Percentiles rank a stretch among this genome's conserved stretches.
phyloP scores from a whole-genome alignment of 30 jellyfish, hydroid and myxozoan species.

The Cassiopea xamachana region DNA sequence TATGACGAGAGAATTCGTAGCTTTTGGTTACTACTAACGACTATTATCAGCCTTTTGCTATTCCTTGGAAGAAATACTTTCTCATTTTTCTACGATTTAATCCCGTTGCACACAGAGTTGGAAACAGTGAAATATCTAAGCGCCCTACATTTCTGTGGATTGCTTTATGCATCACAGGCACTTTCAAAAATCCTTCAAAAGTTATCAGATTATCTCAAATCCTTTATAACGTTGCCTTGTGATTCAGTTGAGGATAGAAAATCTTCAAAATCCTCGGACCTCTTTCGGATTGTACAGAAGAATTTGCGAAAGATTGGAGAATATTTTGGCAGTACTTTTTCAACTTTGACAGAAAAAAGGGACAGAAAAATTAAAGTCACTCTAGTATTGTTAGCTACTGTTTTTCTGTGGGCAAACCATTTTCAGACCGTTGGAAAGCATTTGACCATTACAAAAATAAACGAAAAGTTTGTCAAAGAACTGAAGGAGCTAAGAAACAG shows the following conservation, averaged over 20 bases:
- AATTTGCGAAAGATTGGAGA: not conserved
- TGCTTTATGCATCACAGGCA: constrained; percentile 74
- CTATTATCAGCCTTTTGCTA: constrained; percentile 32
- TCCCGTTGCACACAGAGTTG: constrained; percentile 76
- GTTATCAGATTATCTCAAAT: not conserved
- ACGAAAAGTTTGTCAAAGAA: constrained; percentile 14
- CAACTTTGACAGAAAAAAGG: not conserved
- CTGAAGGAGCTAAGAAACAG: constrained; percentile 37
- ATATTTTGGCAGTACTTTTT: not conserved
- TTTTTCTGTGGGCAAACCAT: constrained; percentile 42
- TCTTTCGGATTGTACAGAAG: not conserved
- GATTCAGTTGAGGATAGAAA: not conserved
- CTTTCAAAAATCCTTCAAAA: constrained; percentile 2
- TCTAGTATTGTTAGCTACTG: constrained; percentile 14
- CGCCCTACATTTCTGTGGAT: constrained; percentile 88
- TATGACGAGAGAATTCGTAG: constrained; percentile 17
- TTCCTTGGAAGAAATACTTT: constrained; percentile 77
- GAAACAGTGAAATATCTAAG: constrained; percentile 64
- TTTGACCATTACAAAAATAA: constrained; percentile 68
- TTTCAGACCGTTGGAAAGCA: constrained; percentile 25
- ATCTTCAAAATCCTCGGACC: not conserved
- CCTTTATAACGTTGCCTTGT: not conserved
- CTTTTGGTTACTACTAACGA: constrained; percentile 54
- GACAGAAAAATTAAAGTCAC: not conserved
- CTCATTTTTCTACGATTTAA: constrained; percentile 47